Conservation (phyloP, 2,888 invertebrate genomes). For the Chesias legatella region DNA sequence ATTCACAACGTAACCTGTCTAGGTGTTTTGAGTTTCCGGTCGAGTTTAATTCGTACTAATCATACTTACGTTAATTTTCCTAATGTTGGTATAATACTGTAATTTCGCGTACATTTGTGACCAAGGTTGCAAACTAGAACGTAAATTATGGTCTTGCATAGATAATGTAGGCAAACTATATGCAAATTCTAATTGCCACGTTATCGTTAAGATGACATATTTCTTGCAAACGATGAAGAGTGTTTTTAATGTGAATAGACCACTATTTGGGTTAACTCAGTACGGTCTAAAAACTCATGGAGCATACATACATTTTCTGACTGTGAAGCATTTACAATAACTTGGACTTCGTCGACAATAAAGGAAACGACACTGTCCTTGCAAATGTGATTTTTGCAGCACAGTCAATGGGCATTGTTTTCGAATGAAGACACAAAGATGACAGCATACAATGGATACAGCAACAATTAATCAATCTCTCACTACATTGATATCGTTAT, state of each 20-base stretch:
- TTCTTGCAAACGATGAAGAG: no score
- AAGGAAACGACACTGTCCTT: conserved; percentile 5
- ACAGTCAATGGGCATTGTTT: conserved; percentile 9
- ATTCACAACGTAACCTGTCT: conserved; percentile 16
- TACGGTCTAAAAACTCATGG: no score
- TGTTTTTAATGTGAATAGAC: no score
- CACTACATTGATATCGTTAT: no score
- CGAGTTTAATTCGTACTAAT: conserved; percentile 20
- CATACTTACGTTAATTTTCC: conserved; percentile 24
- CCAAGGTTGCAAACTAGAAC: conserved; percentile 2
- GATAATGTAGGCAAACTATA: no score
- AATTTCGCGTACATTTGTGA: conserved; percentile 14
- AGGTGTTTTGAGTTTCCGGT: conserved; percentile 24
- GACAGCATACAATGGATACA: no score
- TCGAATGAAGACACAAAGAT: background rate
- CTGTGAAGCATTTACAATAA: background rate
- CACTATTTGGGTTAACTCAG: no score
- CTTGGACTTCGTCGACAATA: background rate
- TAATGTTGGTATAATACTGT: conserved; percentile 18
- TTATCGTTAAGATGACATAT: no score
- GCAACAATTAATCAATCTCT: no score
- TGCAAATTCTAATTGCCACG: no score
- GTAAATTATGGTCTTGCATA: background rate
- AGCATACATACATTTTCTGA: no score
- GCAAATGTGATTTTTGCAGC: conserved; percentile 7